A percentile compares a stretch with the other conserved stretches of the same genome.
phyloP scores from a whole-genome alignment of 2,113 vertebrate species.

The Clinocottus analis region DNA sequence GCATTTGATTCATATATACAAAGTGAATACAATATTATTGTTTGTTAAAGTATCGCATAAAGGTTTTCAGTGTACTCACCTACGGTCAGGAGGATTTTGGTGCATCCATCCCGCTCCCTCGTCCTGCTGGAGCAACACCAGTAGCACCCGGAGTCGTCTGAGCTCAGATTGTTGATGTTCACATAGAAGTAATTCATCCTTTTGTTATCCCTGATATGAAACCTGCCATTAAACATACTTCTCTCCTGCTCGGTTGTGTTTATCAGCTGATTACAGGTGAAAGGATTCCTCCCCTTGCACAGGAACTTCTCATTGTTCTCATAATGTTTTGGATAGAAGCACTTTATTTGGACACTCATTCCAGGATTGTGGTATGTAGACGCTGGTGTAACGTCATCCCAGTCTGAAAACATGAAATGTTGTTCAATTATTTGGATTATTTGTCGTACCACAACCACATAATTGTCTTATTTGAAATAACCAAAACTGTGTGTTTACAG shows the following conservation, averaged over 20 bases:
- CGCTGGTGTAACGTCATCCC: background rate
- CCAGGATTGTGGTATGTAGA: accelerated
- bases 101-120: background rate
- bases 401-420: constrained; percentile 21
- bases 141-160: constrained; percentile 65
- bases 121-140: constrained; percentile 44
- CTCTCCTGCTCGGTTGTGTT: background rate
- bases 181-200: constrained; percentile 41
- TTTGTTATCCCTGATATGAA: constrained; percentile 30
- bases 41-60: background rate
- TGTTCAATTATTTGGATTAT: background rate
- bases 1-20: background rate
- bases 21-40: background rate
- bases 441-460: background rate
- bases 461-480: background rate
- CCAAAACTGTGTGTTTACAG: background rate
- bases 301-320: constrained; percentile 10
- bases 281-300: constrained; percentile 43
- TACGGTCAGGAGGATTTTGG: background rate
- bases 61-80: constrained; percentile 13
- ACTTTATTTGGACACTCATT: background rate
- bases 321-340: background rate
- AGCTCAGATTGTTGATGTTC: constrained; percentile 13
- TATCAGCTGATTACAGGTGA: constrained; percentile 18
- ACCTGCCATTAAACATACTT: background rate